A percentile compares a stretch with the other conserved stretches of the same genome.
These are phyloP conservation scores for Fabriciana adippe DNA, from an alignment of 2,888 invertebrate species.

Conservation along the genomic window DNA sequence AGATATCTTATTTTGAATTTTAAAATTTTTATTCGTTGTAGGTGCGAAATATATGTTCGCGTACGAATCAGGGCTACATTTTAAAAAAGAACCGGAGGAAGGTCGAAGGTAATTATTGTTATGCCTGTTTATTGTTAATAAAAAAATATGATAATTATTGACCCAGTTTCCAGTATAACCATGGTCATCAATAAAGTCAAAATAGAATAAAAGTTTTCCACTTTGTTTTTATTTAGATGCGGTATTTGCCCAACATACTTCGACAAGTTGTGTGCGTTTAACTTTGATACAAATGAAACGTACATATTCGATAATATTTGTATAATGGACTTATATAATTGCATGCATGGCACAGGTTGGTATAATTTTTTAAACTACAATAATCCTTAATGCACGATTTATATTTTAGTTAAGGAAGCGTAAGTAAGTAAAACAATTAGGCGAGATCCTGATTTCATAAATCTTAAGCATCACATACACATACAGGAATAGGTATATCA, in stretches of 20 bases:
- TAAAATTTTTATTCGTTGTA: not conserved
- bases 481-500: too few species aligned
- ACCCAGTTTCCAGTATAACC: not conserved
- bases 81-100: constrained; percentile 32
- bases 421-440: not conserved
- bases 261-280: constrained; percentile 70
- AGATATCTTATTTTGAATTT: not conserved
- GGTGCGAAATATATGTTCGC: constrained; percentile 6
- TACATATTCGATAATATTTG: constrained; percentile 74
- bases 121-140: not conserved
- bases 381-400: too few species aligned
- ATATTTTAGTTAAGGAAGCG: not conserved
- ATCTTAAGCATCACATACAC: too few species aligned
- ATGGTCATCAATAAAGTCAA: not conserved
- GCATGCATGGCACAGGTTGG: constrained; percentile 63
- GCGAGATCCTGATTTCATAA: too few species aligned
- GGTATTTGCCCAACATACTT: constrained; percentile 73
- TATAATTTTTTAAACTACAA: constrained; percentile 8
- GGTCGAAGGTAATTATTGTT: constrained; percentile 28
- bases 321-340: constrained; percentile 74
- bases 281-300: constrained; percentile 54
- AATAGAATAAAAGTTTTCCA: not conserved
- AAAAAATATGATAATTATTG: not conserved
- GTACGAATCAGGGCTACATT: constrained; percentile 22
- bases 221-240: constrained; percentile 51